Conservation (phyloP, 92 coral and sea anemone species). For the Siderastrea radians region DNA sequence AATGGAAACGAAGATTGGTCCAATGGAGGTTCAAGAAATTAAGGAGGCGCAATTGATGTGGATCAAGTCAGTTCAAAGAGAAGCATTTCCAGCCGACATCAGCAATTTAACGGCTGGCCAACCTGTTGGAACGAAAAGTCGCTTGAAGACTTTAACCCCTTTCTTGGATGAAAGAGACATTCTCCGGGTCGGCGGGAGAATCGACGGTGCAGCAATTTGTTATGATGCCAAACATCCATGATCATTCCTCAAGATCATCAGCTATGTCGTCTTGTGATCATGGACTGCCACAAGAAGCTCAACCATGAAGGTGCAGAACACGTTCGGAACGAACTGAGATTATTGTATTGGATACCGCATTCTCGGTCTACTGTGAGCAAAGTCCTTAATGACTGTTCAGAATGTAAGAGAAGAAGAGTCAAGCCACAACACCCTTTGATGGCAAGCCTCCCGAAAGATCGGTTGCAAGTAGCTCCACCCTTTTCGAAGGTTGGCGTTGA, state of each 20-base stretch:
- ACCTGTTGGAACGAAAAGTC: constrained; percentile 24
- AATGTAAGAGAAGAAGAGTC: constrained; percentile 23
- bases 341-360: constrained; percentile 33
- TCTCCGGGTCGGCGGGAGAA: constrained; percentile 51
- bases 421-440: constrained; percentile 44
- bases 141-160: constrained; percentile 31
- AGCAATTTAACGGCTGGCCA: not conserved
- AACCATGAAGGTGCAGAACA: constrained; percentile 31
- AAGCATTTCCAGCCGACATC: constrained; percentile 24
- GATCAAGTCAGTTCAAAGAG: constrained; percentile 33
- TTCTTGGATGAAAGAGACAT: constrained; percentile 37
- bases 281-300: constrained; percentile 33
- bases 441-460: constrained; percentile 55
- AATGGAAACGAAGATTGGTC: not conserved
- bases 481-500: constrained; percentile 58
- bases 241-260: constrained; percentile 36
- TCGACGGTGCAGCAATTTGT: constrained; percentile 7
- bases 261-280: constrained; percentile 23
- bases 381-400: constrained; percentile 24
- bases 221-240: constrained; percentile 39
- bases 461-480: constrained; percentile 46
- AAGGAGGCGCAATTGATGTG: constrained; percentile 16
- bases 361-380: constrained; percentile 32
- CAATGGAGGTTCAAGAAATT: constrained; percentile 28
- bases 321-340: constrained; percentile 34